Conservation (phyloP, 2,888 invertebrate species). For the Chrysolina oricalcia region DNA sequence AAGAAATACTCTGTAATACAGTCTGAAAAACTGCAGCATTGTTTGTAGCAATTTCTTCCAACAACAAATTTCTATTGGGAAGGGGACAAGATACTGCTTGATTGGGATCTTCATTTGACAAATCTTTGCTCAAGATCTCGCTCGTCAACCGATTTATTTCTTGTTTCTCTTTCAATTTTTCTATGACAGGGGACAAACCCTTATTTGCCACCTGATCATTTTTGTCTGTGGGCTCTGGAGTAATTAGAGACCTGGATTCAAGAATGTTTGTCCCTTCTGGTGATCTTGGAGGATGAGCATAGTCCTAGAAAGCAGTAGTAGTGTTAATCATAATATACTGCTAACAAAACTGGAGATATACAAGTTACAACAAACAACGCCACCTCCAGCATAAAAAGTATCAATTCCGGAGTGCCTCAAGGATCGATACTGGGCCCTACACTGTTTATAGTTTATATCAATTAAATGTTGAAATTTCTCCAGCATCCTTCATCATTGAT, state of each 20-base stretch:
- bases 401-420: too few species aligned
- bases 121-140: conserved; percentile 58
- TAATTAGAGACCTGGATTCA: conserved; percentile 11
- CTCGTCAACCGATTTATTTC: conserved; percentile 60
- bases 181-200: conserved; percentile 53
- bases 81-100: neutral
- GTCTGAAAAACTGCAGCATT: conserved; percentile 81
- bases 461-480: too few species aligned
- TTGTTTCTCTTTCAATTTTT: conserved; percentile 62
- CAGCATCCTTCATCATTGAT: too few species aligned
- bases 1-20: conserved; percentile 66
- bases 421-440: too few species aligned
- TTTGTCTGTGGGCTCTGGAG: neutral
- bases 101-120: conserved; percentile 50
- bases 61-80: conserved; percentile 56
- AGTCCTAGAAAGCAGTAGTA: conserved; percentile 28
- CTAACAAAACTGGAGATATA: too few species aligned
- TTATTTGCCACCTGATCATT: conserved; percentile 30
- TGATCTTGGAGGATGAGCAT: conserved; percentile 32
- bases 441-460: too few species aligned
- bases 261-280: conserved; percentile 26
- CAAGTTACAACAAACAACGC: too few species aligned
- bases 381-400: too few species aligned
- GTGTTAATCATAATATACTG: too few species aligned
- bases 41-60: conserved; percentile 77